Conservation (phyloP, 2,113 vertebrate genomes). For the Amia ocellicauda region DNA sequence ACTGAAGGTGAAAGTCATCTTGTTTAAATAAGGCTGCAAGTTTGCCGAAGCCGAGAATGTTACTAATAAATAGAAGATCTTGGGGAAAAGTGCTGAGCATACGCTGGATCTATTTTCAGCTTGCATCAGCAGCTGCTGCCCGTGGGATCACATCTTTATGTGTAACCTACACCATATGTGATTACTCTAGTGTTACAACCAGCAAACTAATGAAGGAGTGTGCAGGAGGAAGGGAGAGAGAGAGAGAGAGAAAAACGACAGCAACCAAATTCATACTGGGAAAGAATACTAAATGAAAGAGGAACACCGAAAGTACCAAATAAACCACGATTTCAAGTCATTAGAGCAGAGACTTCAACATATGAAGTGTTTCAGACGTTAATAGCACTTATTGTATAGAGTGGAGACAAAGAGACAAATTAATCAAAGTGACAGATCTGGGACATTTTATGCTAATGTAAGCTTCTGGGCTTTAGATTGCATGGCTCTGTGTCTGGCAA, state of each 20-base stretch:
- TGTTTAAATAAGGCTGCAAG: conserved; percentile 70
- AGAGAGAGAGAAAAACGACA: conserved; percentile 15
- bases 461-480: conserved; percentile 66
- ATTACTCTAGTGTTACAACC: conserved; percentile 82
- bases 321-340: conserved; percentile 79
- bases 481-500: conserved; percentile 71
- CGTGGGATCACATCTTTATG: conserved; percentile 82
- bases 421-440: conserved; percentile 85
- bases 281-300: conserved; percentile 76
- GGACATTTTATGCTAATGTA: conserved; percentile 79
- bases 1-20: conserved; percentile 72
- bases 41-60: conserved; percentile 66
- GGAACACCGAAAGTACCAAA: conserved; percentile 64
- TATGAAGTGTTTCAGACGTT: conserved; percentile 79
- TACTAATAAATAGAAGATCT: conserved; percentile 85
- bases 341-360: conserved; percentile 80
- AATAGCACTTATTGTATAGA: conserved; percentile 81
- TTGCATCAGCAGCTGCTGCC: conserved; percentile 94
- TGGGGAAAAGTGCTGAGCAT: conserved; percentile 89
- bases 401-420: conserved; percentile 85
- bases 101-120: conserved; percentile 93
- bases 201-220: conserved; percentile 83
- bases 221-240: conserved; percentile 49
- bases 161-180: conserved; percentile 86
- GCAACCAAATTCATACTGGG: conserved; percentile 63